These are phyloP conservation scores for Oncorhynchus masou DNA, from an alignment of 2,113 vertebrate genomes.

Conservation along the genomic window DNA sequence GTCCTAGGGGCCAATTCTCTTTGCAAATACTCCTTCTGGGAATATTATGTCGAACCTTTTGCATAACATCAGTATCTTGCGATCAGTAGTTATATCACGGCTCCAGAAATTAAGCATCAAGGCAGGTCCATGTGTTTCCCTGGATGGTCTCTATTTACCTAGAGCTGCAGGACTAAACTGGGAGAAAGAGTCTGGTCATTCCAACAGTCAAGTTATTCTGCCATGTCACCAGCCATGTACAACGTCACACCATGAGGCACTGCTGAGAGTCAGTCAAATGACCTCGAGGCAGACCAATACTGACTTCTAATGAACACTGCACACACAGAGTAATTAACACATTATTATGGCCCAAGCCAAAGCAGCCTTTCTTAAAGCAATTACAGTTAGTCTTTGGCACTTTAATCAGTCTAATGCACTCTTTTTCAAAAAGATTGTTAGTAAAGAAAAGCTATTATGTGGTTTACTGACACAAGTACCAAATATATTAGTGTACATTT, in stretches of 20 bases:
- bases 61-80: no score
- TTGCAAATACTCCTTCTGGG: no score
- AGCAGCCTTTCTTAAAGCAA: not conserved
- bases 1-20: no score
- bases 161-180: no score
- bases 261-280: no score
- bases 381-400: not conserved
- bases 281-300: conserved; percentile 12
- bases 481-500: conserved; percentile 71
- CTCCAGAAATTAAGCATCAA: no score
- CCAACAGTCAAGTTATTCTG: not conserved
- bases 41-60: no score
- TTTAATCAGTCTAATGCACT: not conserved
- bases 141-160: no score
- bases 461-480: conserved; percentile 28
- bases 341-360: not conserved
- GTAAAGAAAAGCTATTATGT: not conserved
- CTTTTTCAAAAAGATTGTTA: not conserved
- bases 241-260: conserved; percentile 18
- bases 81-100: no score
- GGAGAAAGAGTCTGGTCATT: no score
- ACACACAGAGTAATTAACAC: conserved; percentile 30
- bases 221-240: not conserved
- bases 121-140: no score
- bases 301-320: conserved; percentile 57